phyloP scores from a whole-genome alignment of 2,113 vertebrate species.

The Oophaga pumilio region DNA sequence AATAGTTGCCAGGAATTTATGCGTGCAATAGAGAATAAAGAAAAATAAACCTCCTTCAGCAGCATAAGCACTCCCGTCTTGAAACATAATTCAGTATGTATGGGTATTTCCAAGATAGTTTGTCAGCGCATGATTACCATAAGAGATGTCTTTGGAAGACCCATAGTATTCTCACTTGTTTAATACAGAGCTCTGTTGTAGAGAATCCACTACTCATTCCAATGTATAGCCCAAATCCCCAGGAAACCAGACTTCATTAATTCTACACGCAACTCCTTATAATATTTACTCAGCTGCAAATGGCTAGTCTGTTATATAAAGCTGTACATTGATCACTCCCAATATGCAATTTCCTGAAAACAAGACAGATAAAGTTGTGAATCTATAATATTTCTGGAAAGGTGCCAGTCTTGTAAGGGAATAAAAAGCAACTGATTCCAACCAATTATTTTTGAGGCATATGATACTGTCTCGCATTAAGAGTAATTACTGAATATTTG shows the following conservation, averaged over 20 bases:
- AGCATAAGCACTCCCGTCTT: background rate
- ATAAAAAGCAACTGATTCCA: slow-evolving; percentile 49
- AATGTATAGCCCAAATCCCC: slow-evolving; percentile 56
- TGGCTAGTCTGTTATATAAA: slow-evolving; percentile 58
- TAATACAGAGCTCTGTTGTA: slow-evolving; percentile 53
- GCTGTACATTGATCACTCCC: slow-evolving; percentile 58
- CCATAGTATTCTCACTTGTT: slow-evolving; percentile 38
- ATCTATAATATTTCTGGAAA: slow-evolving; percentile 58
- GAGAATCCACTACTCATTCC: slow-evolving; percentile 43
- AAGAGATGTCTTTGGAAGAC: slow-evolving; percentile 33
- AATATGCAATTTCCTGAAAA: slow-evolving; percentile 59
- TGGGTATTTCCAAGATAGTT: slow-evolving; percentile 7
- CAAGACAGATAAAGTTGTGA: slow-evolving; percentile 58
- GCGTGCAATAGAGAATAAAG: background rate
- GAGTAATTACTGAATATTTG: slow-evolving; percentile 35
- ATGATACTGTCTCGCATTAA: slow-evolving; percentile 27
- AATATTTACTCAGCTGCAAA: slow-evolving; percentile 58
- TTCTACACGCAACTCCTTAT: slow-evolving; percentile 57
- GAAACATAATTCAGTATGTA: slow-evolving; percentile 14
- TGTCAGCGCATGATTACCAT: slow-evolving; percentile 12
- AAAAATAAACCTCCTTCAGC: slow-evolving; percentile 22
- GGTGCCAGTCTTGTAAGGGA: slow-evolving; percentile 41
- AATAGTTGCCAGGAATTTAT: background rate
- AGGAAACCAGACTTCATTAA: slow-evolving; percentile 59
- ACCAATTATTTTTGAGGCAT: slow-evolving; percentile 41